A percentile compares a stretch with the other conserved stretches of the same genome.
These are phyloP conservation scores for Neopelma chrysocephalum DNA, from an alignment of 2,797 vertebrate genomes.

Conservation along the genomic window DNA sequence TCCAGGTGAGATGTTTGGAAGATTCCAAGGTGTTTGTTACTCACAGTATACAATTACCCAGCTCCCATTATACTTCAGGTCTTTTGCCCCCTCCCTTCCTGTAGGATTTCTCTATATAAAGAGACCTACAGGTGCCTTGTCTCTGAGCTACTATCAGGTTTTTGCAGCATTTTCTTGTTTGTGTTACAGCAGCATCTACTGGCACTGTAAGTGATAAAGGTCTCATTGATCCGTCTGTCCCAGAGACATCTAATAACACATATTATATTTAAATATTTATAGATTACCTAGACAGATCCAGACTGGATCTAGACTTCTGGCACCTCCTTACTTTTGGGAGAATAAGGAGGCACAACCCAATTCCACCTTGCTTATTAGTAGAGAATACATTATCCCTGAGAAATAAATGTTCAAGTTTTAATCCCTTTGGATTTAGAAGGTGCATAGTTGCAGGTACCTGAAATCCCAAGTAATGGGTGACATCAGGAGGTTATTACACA, in stretches of 20 bases:
- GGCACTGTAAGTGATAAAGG: not conserved
- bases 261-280: not conserved
- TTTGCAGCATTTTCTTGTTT: not conserved
- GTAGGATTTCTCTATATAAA: not conserved
- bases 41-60: rapidly evolving
- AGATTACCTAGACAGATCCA: not conserved
- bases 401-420: not conserved
- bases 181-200: not conserved
- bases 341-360: not conserved
- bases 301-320: not conserved
- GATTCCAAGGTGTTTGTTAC: not conserved
- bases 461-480: not conserved
- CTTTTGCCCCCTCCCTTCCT: not conserved
- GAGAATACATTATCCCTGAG: not conserved
- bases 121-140: not conserved
- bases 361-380: not conserved
- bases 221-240: not conserved
- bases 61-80: not conserved
- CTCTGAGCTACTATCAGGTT: not conserved
- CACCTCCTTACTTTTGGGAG: not conserved
- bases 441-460: not conserved
- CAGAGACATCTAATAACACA: not conserved
- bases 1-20: not conserved
- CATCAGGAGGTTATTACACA: not conserved
- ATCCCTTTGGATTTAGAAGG: not conserved